Conservation (phyloP, 2,888 invertebrate species). For the Noctua janthina region DNA sequence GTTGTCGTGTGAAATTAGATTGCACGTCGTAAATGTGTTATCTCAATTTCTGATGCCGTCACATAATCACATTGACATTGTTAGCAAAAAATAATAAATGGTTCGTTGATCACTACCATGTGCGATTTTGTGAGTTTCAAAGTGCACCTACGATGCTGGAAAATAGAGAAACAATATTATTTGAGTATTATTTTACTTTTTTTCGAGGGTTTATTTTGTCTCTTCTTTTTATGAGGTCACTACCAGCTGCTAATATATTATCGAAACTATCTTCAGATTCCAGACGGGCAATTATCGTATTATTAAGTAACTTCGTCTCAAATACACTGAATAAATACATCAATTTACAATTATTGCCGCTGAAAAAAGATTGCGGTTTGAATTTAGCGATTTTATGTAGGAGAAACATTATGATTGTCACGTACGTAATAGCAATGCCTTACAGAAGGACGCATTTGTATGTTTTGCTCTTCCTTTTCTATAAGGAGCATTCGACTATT, state of each 20-base stretch:
- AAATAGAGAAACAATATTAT: not conserved
- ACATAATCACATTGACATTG: not conserved
- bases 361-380: not conserved
- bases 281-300: not conserved
- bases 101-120: constrained; percentile 6
- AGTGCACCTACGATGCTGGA: not conserved
- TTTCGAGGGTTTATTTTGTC: not conserved
- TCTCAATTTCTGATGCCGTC: not conserved
- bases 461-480: constrained; percentile 28
- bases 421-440: constrained; percentile 15
- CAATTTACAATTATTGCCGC: not conserved
- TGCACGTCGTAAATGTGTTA: not conserved
- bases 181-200: not conserved
- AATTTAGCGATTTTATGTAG: not conserved
- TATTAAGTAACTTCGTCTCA: not conserved
- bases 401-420: not conserved
- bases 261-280: not conserved
- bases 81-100: not conserved
- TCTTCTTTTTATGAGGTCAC: not conserved
- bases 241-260: not conserved
- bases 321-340: not conserved
- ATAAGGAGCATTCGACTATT: constrained; percentile 7
- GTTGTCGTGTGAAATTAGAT: not conserved
- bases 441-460: not conserved
- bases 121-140: not conserved